Base-by-base conservation (phyloP, 2,113 vertebrate genomes). In the Platichthys stellatus region DNA sequence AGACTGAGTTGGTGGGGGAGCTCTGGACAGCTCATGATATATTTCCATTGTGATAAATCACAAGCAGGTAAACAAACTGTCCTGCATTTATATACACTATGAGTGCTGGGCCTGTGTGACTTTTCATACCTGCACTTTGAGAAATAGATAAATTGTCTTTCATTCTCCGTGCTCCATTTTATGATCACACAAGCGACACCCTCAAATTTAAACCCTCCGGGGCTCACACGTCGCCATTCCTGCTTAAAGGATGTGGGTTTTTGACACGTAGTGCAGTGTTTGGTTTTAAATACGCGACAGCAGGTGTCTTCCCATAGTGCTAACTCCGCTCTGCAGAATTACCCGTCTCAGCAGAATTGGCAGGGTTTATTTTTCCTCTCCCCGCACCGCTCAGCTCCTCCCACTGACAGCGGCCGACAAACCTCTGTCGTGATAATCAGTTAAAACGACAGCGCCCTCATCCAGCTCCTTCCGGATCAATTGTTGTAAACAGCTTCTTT, bases 401-500 rank as follows among this genome's bases (percentile, higher is more conserved):
- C 13, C 10, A 28, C 70, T 56, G 63, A 72, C 71, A 65, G 59
- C 60, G 28, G 53, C 68, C 75, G 75, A 86, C 87, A 71, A 85
- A 89, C 68, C 68, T 67, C 64, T 21, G 45, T 51, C 45, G 11
- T 23, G 54, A 74, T 63, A 66, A 80, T 61, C 74, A 71, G 49
- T 80, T 63, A 26, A 28, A 59, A 78, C 64, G 43, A 28, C 67
- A 5, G 26, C 4, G 17, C 71, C 72, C 54, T 75, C 78, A 71
- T 82, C 70, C 65, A 31, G 54, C 67, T 69, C 72, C 72, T 49
- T 63, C 63, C 47, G 47, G 63, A 88, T 80, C 78, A 66, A 58
- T 72, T 28, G 56, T 47, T 80, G 76, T 82, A 86, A 90, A 85
- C 78, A 83, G 65, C 58, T 57, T 81, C 43, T 83, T 63, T 59